Evolutionary conservation across 37 sponge, comb jelly and placozoan genomes (phyloP).

Genomic region (Cliona cf. orientalis): DNA sequence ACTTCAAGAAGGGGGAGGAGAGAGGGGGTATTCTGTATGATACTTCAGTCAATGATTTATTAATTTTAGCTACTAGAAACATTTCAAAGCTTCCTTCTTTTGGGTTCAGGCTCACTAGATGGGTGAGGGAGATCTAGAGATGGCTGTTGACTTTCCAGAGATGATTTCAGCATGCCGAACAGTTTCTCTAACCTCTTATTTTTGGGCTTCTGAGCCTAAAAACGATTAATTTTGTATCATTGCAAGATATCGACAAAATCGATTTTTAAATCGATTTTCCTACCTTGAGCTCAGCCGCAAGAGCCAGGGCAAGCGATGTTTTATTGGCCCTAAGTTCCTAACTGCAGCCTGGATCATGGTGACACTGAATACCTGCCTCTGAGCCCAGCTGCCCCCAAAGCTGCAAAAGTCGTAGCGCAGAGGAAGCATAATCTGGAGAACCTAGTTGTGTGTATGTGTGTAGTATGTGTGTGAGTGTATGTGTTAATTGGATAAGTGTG

Average conservation of each 20-base stretch:
- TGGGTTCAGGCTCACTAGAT: too few relatives aligned
- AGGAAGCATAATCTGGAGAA: slow-evolving; percentile 73
- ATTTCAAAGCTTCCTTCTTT: too few relatives aligned
- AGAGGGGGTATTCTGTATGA: too few relatives aligned
- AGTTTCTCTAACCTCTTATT: neutral
- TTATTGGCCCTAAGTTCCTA: slow-evolving; percentile 55
- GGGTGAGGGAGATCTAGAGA: too few relatives aligned
- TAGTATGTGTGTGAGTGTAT: too few relatives aligned
- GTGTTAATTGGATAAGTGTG: too few relatives aligned
- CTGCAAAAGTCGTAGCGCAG: slow-evolving; percentile 50
- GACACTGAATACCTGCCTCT: slow-evolving; percentile 79
- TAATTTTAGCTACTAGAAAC: too few relatives aligned
- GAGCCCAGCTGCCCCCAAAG: slow-evolving; percentile 87
- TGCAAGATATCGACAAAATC: too few relatives aligned
- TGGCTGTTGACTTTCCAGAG: too few relatives aligned
- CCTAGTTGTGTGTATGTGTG: slow-evolving; percentile 60
- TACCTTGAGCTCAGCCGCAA: slow-evolving; percentile 73
- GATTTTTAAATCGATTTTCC: neutral
- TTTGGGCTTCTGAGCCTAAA: neutral
- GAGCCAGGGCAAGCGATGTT: slow-evolving; percentile 44
- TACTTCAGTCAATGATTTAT: too few relatives aligned
- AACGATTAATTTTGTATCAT: too few relatives aligned
- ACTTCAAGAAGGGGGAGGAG: too few relatives aligned
- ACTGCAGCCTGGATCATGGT: slow-evolving; percentile 85
- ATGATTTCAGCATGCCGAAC: neutral